Evolutionary conservation across 2,113 vertebrate species (phyloP).

Genomic region (Tautogolabrus adspersus): DNA sequence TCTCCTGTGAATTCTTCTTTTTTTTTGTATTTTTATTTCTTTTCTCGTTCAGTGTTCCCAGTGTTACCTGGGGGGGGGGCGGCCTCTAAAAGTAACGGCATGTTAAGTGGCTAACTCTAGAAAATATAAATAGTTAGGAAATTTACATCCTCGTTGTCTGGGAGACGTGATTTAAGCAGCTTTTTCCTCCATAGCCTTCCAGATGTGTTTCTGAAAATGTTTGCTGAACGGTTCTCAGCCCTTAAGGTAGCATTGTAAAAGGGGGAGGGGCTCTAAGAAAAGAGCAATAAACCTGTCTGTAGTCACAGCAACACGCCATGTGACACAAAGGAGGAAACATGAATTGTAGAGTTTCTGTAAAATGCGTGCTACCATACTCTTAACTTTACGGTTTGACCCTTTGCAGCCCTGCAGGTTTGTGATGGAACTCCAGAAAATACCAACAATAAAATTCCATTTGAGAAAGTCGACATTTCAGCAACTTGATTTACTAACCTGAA

Average conservation of each 20-base stretch:
- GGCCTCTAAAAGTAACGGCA: constrained; percentile 63
- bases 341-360: constrained; percentile 54
- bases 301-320: constrained; percentile 7
- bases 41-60: constrained; percentile 36
- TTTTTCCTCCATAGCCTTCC: constrained; percentile 48
- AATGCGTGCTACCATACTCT: constrained; percentile 52
- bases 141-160: constrained; percentile 42
- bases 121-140: constrained; percentile 58
- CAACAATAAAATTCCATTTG: constrained; percentile 75
- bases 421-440: constrained; percentile 62
- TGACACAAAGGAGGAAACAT: constrained; percentile 19
- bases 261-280: neutral
- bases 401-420: constrained; percentile 68
- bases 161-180: constrained; percentile 35
- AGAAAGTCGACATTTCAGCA: constrained; percentile 28
- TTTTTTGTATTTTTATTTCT: constrained; percentile 45
- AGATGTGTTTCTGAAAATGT: constrained; percentile 28
- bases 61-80: constrained; percentile 43
- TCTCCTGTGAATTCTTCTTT: constrained; percentile 67
- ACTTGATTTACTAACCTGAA: no score
- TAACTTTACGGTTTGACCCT: constrained; percentile 58
- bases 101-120: constrained; percentile 74
- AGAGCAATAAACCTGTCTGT: constrained; percentile 25
- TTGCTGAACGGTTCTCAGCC: constrained; percentile 30
- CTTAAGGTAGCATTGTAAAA: constrained; percentile 36